phyloP scores from a whole-genome alignment of 2,888 invertebrate species.

The Lepeophtheirus nordmannii region DNA sequence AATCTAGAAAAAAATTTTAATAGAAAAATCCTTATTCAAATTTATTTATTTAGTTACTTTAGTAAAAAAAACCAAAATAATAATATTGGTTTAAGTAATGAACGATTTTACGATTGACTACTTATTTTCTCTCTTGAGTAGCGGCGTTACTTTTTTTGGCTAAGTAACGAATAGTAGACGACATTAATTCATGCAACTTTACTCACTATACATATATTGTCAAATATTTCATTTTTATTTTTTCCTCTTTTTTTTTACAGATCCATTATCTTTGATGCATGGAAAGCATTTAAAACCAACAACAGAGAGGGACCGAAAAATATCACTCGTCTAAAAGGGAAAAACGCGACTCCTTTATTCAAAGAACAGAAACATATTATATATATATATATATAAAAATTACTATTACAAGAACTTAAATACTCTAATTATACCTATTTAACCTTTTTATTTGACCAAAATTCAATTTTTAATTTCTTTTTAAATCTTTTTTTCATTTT shows the following conservation, averaged over 20 bases:
- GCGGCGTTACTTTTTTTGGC: too few species aligned
- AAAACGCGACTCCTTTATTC: neutral
- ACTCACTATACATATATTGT: too few species aligned
- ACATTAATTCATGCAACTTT: too few species aligned
- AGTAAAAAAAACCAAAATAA: too few species aligned
- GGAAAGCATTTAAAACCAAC: slow-evolving; percentile 2
- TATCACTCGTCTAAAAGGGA: neutral
- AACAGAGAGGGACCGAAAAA: neutral
- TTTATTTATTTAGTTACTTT: too few species aligned
- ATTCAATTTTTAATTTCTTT: neutral
- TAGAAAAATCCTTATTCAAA: too few species aligned
- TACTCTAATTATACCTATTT: neutral
- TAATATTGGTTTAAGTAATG: too few species aligned
- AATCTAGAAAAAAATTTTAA: too few species aligned
- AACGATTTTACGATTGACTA: too few species aligned
- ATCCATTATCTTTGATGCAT: neutral
- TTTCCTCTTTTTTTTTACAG: neutral
- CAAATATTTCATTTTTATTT: neutral
- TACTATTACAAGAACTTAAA: neutral
- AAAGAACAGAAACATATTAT: neutral
- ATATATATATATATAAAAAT: neutral
- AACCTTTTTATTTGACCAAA: neutral
- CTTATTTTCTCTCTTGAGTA: too few species aligned
- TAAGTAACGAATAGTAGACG: too few species aligned
- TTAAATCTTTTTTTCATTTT: neutral